Evolutionary conservation across 1,140 invertebrate species (phyloP), one percentile per base, ranked within the genome.

Genomic region (Papilio aristodemus): DNA sequence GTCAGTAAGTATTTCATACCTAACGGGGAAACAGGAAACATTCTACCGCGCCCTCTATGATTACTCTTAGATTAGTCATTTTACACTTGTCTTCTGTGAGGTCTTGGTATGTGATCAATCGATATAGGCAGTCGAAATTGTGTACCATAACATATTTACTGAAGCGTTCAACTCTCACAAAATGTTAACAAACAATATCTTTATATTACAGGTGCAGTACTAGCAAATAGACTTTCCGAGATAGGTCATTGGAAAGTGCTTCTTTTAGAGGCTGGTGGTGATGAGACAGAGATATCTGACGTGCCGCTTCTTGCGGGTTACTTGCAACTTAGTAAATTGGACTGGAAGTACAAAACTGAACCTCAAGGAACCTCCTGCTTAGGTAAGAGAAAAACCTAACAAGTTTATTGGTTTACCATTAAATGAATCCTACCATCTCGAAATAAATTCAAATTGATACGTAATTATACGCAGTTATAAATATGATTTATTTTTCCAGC

Each of bases 261-360:
- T 1, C 88, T 99, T 0, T 76, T 99, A 69, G 98, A 99, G 93
- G 97, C 97, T 3, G 98, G 97, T 0, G 96, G 95, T 4, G 95
- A 97, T 87, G 98, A 98, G 88, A 97, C 96, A 0, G 96, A 97
- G 82, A 95, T 98, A 72, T 97, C 96, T 0, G 96, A 97, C 77
- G 96, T 98, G 0, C 97, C 97, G 1, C 87, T 97, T 0, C 93
- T 98, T 71, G 97, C 97, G 0, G 97, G 95, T 0, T 97, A 97
- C 79, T 87, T 98, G 6, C 97, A 98, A 83, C 92, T 97, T 7
- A 97, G 96, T 68, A 95, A 97, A 81, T 87, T 98, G 10, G 97
- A 98, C 83, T 99, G 97, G 97, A 94, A 96, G 79, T 98, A 98
- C 83, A 97, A 97, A 85, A 97, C 96, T 2, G 97, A 97, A 84